These are phyloP conservation scores for Drosophila albomicans DNA, from an alignment of 1,140 invertebrate genomes.

Conservation along the genomic window DNA sequence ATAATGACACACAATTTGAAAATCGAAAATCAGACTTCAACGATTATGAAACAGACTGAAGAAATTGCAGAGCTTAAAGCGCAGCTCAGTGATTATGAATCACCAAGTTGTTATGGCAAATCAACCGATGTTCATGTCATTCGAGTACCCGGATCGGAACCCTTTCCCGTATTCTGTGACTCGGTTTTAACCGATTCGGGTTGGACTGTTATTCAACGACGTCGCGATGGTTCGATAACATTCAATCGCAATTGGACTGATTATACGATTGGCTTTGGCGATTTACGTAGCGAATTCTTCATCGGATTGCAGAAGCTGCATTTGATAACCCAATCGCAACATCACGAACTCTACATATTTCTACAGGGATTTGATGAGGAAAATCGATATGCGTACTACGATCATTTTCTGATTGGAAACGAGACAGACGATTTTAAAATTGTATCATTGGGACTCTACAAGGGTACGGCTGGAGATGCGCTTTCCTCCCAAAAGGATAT, in stretches of 20 bases:
- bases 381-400: slow-evolving; percentile 14
- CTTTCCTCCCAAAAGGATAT: slow-evolving; percentile 3
- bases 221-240: slow-evolving; percentile 10
- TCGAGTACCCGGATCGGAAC: background rate
- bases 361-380: slow-evolving; percentile 18
- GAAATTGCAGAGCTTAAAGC: background rate
- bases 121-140: slow-evolving; percentile 24
- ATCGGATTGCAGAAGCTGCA: slow-evolving; percentile 37
- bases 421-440: slow-evolving; percentile 13
- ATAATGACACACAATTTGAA: background rate
- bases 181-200: background rate
- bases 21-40: background rate
- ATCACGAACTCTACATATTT: slow-evolving; percentile 33
- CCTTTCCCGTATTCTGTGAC: slow-evolving; percentile 33
- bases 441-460: slow-evolving; percentile 9
- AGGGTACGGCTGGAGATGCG: slow-evolving; percentile 28
- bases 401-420: slow-evolving; percentile 22
- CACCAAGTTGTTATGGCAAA: slow-evolving; percentile 7
- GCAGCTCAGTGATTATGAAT: slow-evolving; percentile 1
- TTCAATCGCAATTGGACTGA: slow-evolving; percentile 37
- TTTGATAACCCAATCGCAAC: slow-evolving; percentile 19
- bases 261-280: slow-evolving; percentile 24
- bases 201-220: slow-evolving; percentile 21
- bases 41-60: background rate
- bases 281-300: slow-evolving; percentile 37